Evolutionary conservation across 1,140 invertebrate genomes (phyloP).

Genomic region (Drosophila pandora): DNA sequence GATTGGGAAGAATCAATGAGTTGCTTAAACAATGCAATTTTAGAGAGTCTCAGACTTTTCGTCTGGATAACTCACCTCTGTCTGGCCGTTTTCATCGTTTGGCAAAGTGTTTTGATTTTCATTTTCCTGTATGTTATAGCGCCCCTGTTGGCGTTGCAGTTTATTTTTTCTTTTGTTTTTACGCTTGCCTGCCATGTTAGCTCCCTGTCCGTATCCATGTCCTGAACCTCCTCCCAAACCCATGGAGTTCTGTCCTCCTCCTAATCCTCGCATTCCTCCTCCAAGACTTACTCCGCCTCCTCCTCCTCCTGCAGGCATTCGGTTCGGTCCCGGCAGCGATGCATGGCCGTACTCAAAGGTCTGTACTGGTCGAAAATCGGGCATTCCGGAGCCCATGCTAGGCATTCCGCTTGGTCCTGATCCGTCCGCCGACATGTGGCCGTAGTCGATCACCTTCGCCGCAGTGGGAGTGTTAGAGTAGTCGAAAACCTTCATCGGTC

Average conservation of each 20-base stretch:
- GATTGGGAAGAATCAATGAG: background rate
- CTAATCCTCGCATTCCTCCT: background rate
- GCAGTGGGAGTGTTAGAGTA: conserved; percentile 83
- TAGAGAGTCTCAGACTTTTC: background rate
- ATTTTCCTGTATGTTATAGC: conserved; percentile 25
- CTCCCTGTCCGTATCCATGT: background rate
- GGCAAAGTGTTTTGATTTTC: conserved; percentile 8
- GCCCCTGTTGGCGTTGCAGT: conserved; percentile 27
- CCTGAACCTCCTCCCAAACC: background rate
- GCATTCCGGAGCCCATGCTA: background rate
- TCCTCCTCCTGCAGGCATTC: conserved; percentile 1
- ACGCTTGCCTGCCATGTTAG: conserved; percentile 20
- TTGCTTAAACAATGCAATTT: background rate
- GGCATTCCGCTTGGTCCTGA: background rate
- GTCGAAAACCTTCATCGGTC: conserved; percentile 79
- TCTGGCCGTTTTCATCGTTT: background rate
- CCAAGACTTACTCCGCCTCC: conserved; percentile 8
- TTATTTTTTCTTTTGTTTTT: conserved; percentile 53
- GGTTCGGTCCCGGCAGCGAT: conserved; percentile 52
- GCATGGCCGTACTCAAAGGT: conserved; percentile 87
- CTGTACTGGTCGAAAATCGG: conserved; percentile 84
- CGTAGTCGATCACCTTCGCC: conserved; percentile 89
- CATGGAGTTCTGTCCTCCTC: too few species aligned
- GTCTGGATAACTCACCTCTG: conserved; percentile 30
- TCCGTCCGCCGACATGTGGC: conserved; percentile 84